Conservation (phyloP, 2,113 vertebrate species). For the Tricholaema leucomelas region DNA sequence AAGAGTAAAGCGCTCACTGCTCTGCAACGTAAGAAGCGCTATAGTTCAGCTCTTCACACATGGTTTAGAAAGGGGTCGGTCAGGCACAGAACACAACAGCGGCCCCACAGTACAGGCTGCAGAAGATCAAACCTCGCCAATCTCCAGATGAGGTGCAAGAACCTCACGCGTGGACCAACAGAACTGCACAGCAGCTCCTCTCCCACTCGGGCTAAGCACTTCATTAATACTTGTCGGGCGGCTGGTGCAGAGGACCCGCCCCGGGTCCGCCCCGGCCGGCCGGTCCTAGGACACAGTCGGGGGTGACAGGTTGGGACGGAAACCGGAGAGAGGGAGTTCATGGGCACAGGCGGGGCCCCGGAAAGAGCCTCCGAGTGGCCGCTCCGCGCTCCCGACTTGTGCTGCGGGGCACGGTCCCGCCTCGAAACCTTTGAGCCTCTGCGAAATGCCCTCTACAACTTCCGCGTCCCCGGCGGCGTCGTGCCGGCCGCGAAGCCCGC, state of each 20-base stretch:
- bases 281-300: neutral
- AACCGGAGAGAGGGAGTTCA: neutral
- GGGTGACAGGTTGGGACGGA: neutral
- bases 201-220: neutral
- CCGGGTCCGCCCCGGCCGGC: neutral
- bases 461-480: neutral
- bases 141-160: rapidly evolving
- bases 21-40: neutral
- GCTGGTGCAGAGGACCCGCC: neutral
- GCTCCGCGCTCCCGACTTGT: neutral
- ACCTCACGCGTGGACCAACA: neutral
- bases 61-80: rapidly evolving
- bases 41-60: neutral
- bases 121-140: neutral
- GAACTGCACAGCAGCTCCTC: rapidly evolving
- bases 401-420: neutral
- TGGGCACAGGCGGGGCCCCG: neutral
- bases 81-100: neutral
- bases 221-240: rapidly evolving
- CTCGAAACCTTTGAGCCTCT: neutral
- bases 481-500: neutral
- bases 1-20: neutral
- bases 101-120: rapidly evolving
- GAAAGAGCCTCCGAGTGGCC: neutral
- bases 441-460: neutral